A percentile compares a stretch with the other conserved stretches of the same genome.
These are phyloP conservation scores for Passer domesticus DNA, from an alignment of 2,113 vertebrate genomes.

Conservation along the genomic window DNA sequence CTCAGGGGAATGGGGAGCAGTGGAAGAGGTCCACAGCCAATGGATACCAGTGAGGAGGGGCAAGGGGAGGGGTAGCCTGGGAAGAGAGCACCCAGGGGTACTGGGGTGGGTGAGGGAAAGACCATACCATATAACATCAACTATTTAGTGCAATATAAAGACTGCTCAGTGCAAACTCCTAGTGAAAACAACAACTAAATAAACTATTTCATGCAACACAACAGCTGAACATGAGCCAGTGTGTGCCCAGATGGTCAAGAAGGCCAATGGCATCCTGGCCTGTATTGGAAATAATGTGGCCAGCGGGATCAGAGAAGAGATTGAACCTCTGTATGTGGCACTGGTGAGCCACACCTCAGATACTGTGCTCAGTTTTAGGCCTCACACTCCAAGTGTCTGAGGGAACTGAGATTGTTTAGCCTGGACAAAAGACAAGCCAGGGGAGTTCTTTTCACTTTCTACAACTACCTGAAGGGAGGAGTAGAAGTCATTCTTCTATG, in stretches of 20 bases:
- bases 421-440: neutral
- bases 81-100: too few relatives aligned
- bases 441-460: neutral
- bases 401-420: neutral
- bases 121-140: too few relatives aligned
- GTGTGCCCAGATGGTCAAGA: neutral
- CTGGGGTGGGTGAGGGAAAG: too few relatives aligned
- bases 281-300: neutral
- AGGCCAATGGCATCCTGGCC: neutral
- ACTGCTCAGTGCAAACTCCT: too few relatives aligned
- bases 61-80: too few relatives aligned
- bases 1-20: too few relatives aligned
- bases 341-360: accelerated
- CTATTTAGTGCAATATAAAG: too few relatives aligned
- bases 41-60: too few relatives aligned
- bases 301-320: neutral
- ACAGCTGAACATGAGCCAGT: neutral
- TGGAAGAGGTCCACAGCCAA: too few relatives aligned
- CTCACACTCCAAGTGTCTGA: neutral
- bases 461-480: neutral
- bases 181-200: too few relatives aligned
- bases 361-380: neutral
- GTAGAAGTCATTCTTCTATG: neutral
- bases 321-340: accelerated
- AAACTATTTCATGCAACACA: too few relatives aligned